Evolutionary conservation across 2,797 vertebrate species (phyloP).

Genomic region (Gallinago nigripennis): DNA sequence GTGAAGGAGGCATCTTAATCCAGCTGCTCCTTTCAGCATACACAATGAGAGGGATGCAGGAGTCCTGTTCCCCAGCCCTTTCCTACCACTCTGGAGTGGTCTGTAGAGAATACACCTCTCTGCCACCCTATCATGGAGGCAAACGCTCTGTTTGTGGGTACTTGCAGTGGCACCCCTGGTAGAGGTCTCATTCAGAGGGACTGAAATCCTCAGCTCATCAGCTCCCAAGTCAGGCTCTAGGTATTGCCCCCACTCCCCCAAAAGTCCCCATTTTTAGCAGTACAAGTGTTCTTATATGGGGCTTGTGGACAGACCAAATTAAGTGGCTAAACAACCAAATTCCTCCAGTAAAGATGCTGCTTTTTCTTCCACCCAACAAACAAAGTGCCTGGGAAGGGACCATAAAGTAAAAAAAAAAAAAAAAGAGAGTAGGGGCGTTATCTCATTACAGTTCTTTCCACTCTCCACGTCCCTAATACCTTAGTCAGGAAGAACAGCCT

Average conservation of each 20-base stretch:
- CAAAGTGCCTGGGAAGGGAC: background rate
- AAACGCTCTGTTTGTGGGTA: background rate
- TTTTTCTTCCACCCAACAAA: background rate
- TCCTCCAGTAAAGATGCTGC: background rate
- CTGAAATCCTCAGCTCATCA: background rate
- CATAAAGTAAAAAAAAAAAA: background rate
- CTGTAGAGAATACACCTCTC: background rate
- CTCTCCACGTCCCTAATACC: background rate
- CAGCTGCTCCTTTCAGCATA: slow-evolving; percentile 35
- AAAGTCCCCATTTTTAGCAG: background rate
- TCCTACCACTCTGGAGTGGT: background rate
- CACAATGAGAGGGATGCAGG: background rate
- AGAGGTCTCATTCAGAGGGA: background rate
- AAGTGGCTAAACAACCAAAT: background rate
- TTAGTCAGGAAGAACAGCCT: background rate
- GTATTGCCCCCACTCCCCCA: background rate
- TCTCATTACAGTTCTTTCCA: background rate
- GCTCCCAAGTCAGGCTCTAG: background rate
- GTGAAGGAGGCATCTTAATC: slow-evolving; percentile 41
- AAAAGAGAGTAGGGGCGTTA: background rate
- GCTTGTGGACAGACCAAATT: background rate
- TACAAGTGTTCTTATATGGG: background rate
- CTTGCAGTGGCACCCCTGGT: background rate
- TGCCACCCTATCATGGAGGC: background rate
- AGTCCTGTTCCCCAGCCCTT: background rate